Base-by-base conservation (phyloP, 64 coral and sea anemone species). In the Pocillopora damicornis region DNA sequence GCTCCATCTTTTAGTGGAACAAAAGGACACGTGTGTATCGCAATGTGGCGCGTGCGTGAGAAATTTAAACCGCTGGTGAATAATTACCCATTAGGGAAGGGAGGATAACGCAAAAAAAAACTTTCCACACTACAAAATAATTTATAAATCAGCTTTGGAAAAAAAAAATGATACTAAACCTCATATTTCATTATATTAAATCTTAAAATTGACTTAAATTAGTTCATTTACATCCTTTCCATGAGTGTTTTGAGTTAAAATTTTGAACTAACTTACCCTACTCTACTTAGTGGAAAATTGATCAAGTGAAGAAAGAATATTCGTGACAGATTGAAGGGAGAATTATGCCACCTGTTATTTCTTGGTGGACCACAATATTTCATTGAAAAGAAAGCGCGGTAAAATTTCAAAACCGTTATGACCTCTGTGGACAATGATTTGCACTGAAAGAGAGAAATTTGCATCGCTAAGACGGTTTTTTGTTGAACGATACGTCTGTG, bases 371-470 rank as follows among this genome's bases (percentile, higher is more conserved):
- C 62, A 20, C 80, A 67, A 45, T 83, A 15, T 58, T 85, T 73
- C n/a, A 85, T 37, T 85, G 81, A 65, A 18, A 57, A 73, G 57
- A 85, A 85, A 85, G 56, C 81, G 81, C 81, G 81, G 81, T 85
- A 85, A 85, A 85, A 25, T 85, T 85, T 85, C 81, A 85, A 84
- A 85, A 85, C 65, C 9, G 81, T 85, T 58, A 15, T 57, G 63
- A 85, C 45, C 15, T 16, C 9, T 85, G 51, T 51, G 42, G 42
- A 11, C 63, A 34, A 12, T 35, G 35, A 56, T 1, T 83, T 83
- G 62, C 30, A 45, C 23, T 15, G 37, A 85, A 58, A 72, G 42
- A 16, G 11, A 15, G 38, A 17, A 38, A n/a, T 30, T 20, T 85
- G 22, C 16, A 9, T 58, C 26, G 61, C 45, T 35, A 58, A 85